These are phyloP conservation scores for Drosophila sp. DNA, from an alignment of 1,140 invertebrate species.

Conservation along the genomic window DNA sequence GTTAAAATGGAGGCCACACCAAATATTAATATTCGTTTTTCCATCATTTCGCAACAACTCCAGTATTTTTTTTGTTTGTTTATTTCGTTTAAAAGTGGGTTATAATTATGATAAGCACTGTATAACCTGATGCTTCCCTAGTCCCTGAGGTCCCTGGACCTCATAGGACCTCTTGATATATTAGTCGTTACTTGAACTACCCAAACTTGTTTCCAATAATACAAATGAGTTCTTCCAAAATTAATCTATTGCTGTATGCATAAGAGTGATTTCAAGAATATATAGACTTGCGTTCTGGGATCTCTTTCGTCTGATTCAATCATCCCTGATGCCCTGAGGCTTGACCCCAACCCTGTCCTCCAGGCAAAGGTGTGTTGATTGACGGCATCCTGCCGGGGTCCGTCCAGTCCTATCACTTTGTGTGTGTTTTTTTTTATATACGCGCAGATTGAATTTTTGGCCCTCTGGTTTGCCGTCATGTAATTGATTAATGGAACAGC, in stretches of 20 bases:
- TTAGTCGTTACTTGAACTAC: too few species aligned
- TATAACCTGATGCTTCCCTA: too few species aligned
- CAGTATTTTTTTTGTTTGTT: too few species aligned
- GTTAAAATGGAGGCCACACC: too few species aligned
- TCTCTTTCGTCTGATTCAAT: not conserved
- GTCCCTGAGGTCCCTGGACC: too few species aligned
- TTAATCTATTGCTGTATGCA: not conserved
- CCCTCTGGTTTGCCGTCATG: constrained; percentile 29
- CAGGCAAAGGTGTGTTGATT: constrained; percentile 1
- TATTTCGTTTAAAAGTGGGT: too few species aligned
- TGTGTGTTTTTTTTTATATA: not conserved
- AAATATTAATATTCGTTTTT: too few species aligned
- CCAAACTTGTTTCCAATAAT: not conserved
- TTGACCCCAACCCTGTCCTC: not conserved
- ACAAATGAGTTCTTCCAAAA: not conserved
- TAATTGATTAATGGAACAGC: constrained; percentile 77
- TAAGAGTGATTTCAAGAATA: not conserved
- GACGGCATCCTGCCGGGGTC: constrained; percentile 1
- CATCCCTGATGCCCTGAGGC: not conserved
- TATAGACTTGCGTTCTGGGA: not conserved
- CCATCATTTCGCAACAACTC: too few species aligned
- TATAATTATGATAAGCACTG: too few species aligned
- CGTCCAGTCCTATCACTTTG: not conserved
- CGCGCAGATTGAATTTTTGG: constrained; percentile 6
- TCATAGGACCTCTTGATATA: too few species aligned